Base-by-base conservation (phyloP, 2,797 vertebrate species). In the Aulostomus chinensis region DNA sequence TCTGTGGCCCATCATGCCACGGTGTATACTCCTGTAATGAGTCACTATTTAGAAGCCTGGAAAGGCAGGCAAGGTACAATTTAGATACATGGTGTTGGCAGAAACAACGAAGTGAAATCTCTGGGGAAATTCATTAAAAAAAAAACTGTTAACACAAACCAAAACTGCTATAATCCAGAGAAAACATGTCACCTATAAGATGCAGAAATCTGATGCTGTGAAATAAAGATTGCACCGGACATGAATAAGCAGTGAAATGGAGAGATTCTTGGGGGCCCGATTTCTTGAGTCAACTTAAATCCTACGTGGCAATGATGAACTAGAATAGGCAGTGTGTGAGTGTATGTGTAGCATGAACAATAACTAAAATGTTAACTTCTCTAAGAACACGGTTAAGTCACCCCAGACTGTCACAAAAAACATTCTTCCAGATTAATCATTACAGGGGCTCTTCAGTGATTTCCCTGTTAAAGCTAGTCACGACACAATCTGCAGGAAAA, bases 11-110 rank as follows among this genome's bases (percentile, higher is more conserved):
- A 86, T 80, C 79, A 78, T 76, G 79, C 69, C 69, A 76, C 42
- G 46, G 73, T 80, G 70, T 43, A 62, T 73, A 41, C 56, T 67
- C 42, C 75, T 68, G 46, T 86, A 87, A 91, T 87, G 81, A 90
- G 67, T 86, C 84, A 72, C 74, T 81, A 64, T 86, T 89, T 86
- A 84, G 70, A 76, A 58, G 70, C 63, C 57, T 80, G 65, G 55
- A 81, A 72, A 78, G n/a, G n/a, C n/a, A n/a, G n/a, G n/a, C 60
- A 64, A 69, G 66, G n/a, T n/a, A n/a, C n/a, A n/a, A n/a, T n/a
- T n/a, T n/a, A n/a, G n/a, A n/a, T n/a, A n/a, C n/a, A n/a, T n/a
- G n/a, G n/a, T n/a, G n/a, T n/a, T n/a, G n/a, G n/a, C n/a, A n/a
- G n/a, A n/a, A n/a, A n/a, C n/a, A n/a, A n/a, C n/a, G n/a, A n/a